Percentiles rank a stretch among this genome's conserved stretches.
These are phyloP conservation scores for Leptoclinus maculatus DNA, from an alignment of 2,797 vertebrate species.

Conservation along the genomic window DNA sequence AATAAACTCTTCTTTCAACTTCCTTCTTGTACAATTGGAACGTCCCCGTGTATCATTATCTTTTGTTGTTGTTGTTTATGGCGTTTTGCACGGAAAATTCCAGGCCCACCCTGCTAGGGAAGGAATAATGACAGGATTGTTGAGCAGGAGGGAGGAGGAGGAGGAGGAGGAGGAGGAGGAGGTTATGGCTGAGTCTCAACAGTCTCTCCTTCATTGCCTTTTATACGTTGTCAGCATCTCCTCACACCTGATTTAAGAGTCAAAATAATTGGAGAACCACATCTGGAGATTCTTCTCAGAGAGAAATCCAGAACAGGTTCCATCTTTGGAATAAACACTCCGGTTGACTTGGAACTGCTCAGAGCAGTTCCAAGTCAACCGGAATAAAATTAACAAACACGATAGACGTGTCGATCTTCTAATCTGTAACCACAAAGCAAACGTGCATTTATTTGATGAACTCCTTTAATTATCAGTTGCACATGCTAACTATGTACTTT, in stretches of 20 bases:
- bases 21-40: constrained; percentile 51
- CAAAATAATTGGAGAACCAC: constrained; percentile 5
- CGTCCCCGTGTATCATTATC: constrained; percentile 65
- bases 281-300: constrained; percentile 6
- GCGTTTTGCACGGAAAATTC: constrained; percentile 72
- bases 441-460: neutral
- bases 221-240: constrained; percentile 10
- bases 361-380: no score
- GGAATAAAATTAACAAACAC: neutral
- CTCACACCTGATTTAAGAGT: constrained; percentile 18
- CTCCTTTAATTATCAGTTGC: neutral
- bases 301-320: neutral
- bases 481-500: neutral
- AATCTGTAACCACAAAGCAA: neutral
- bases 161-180: constrained; percentile 39
- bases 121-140: constrained; percentile 79
- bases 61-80: constrained; percentile 72
- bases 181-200: constrained; percentile 48
- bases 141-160: constrained; percentile 47
- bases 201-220: constrained; percentile 49
- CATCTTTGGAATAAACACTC: constrained; percentile 1
- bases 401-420: neutral
- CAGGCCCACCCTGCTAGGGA: constrained; percentile 70
- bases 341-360: neutral
- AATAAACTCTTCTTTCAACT: constrained; percentile 47